Evolutionary conservation across 2,888 invertebrate genomes (phyloP).

Genomic region (Trichogramma dendrolimi): DNA sequence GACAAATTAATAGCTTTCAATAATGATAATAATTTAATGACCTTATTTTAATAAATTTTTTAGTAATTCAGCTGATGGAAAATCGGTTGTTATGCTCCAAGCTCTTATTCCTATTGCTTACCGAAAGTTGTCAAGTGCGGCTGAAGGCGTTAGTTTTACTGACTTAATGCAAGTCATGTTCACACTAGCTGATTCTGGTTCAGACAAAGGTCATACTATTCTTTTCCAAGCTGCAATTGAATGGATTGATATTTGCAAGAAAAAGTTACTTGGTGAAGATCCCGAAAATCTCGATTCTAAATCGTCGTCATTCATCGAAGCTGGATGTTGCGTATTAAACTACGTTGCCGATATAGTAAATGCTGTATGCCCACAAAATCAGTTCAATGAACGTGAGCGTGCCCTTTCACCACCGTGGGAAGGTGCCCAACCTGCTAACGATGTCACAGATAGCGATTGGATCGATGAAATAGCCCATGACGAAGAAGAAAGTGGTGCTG

Average conservation of each 20-base stretch:
- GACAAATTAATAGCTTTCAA: neutral
- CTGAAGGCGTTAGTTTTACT: slow-evolving; percentile 71
- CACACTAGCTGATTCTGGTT: slow-evolving; percentile 79
- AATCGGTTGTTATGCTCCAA: slow-evolving; percentile 64
- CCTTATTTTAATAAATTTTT: slow-evolving; percentile 17
- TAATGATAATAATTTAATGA: slow-evolving; percentile 1
- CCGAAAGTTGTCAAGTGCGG: slow-evolving; percentile 58
- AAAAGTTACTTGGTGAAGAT: slow-evolving; percentile 58
- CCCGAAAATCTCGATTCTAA: slow-evolving; percentile 52
- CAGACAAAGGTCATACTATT: slow-evolving; percentile 73
- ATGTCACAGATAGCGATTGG: slow-evolving; percentile 69
- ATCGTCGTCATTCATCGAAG: slow-evolving; percentile 59
- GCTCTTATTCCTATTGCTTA: slow-evolving; percentile 72
- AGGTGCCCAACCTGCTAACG: slow-evolving; percentile 55
- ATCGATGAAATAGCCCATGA: slow-evolving; percentile 80
- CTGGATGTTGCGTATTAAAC: slow-evolving; percentile 77
- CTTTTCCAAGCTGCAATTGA: slow-evolving; percentile 75
- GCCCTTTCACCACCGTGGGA: slow-evolving; percentile 74
- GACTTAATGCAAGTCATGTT: slow-evolving; percentile 77
- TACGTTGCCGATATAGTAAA: slow-evolving; percentile 76
- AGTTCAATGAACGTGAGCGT: slow-evolving; percentile 45
- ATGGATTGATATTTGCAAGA: slow-evolving; percentile 73
- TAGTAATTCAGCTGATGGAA: slow-evolving; percentile 59
- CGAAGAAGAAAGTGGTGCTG: slow-evolving; percentile 88
- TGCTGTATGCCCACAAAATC: slow-evolving; percentile 54